Evolutionary conservation across 2,797 vertebrate genomes (phyloP).

Genomic region (Cheirogaleus major): DNA sequence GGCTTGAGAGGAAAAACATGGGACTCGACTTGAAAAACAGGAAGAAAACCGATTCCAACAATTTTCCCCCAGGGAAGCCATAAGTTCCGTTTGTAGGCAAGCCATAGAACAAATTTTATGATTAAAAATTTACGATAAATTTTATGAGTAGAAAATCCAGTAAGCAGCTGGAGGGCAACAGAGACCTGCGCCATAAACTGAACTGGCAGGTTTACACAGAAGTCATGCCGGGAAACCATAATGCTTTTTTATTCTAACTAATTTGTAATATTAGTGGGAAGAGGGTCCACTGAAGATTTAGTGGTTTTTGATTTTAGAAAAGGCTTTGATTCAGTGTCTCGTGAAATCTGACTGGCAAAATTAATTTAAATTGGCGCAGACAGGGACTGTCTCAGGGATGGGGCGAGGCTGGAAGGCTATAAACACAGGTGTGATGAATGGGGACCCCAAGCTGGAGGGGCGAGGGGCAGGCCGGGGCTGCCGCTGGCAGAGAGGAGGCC

Average conservation of each 20-base stretch:
- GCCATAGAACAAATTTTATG: conserved; percentile 71
- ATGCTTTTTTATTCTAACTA: conserved; percentile 76
- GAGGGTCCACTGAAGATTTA: conserved; percentile 77
- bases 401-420: conserved; percentile 69
- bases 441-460: not conserved
- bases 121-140: conserved; percentile 78
- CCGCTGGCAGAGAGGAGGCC: not conserved
- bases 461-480: rapidly evolving
- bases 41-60: conserved; percentile 30
- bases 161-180: conserved; percentile 72
- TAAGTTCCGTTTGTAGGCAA: conserved; percentile 55
- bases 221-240: conserved; percentile 68
- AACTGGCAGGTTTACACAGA: conserved; percentile 71
- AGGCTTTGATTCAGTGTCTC: conserved; percentile 83
- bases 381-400: conserved; percentile 64
- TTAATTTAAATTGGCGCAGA: conserved; percentile 83
- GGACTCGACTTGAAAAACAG: conserved; percentile 37
- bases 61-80: conserved; percentile 29
- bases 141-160: conserved; percentile 74
- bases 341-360: conserved; percentile 83
- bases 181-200: conserved; percentile 63
- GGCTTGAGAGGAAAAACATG: not conserved
- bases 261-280: conserved; percentile 80
- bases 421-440: conserved; percentile 66
- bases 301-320: conserved; percentile 83